These are phyloP conservation scores for Lepidochitona cinerea DNA, from an alignment of 2,888 invertebrate species.

Conservation along the genomic window DNA sequence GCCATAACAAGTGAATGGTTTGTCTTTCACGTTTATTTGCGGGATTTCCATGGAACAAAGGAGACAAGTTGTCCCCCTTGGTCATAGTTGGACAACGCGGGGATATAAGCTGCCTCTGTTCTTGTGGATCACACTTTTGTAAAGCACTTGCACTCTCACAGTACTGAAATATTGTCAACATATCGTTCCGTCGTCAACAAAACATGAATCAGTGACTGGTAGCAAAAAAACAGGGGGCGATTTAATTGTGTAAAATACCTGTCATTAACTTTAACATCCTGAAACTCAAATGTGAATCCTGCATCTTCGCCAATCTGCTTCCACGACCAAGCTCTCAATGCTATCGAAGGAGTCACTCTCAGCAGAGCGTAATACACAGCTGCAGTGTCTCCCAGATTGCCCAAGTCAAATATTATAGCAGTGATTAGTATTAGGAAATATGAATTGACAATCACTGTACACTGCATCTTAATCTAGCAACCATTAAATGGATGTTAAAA, in stretches of 20 bases:
- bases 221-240: neutral
- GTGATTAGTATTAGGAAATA: neutral
- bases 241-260: too few species aligned
- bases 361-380: neutral
- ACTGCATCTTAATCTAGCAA: too few species aligned
- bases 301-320: neutral
- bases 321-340: constrained; percentile 1
- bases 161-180: neutral
- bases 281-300: neutral
- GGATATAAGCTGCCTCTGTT: neutral
- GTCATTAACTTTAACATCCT: constrained; percentile 4
- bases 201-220: too few species aligned
- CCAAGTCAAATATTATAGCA: neutral
- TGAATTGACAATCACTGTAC: too few species aligned
- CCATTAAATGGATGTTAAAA: too few species aligned
- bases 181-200: neutral
- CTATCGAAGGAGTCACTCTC: neutral
- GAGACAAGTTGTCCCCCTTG: too few species aligned
- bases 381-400: neutral
- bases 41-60: too few species aligned
- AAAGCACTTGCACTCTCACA: neutral
- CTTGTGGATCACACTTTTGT: neutral
- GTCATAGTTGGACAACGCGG: neutral
- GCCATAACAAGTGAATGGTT: too few species aligned
- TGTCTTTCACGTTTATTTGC: too few species aligned